phyloP scores from a whole-genome alignment of 2,113 vertebrate species.

The Carassius auratus region DNA sequence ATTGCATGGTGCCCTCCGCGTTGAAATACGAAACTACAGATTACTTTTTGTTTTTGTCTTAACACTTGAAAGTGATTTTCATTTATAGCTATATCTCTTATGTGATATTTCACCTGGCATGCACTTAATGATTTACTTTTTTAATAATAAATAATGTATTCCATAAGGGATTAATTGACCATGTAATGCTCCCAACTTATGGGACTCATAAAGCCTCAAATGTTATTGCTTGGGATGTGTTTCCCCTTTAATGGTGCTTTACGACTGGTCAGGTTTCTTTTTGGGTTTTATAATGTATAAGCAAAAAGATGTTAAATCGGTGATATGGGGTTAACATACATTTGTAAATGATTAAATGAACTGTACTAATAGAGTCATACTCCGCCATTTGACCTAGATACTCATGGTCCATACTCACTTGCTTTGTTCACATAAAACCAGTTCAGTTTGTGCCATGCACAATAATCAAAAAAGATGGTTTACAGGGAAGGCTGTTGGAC shows the following conservation, averaged over 20 bases:
- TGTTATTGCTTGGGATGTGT: conserved; percentile 76
- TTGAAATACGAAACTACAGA: conserved; percentile 18
- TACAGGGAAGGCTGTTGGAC: conserved; percentile 79
- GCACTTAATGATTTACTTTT: conserved; percentile 65
- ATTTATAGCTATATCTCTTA: conserved; percentile 1
- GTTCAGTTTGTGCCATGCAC: conserved; percentile 67
- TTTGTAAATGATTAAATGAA: conserved; percentile 72
- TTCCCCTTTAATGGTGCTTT: conserved; percentile 91
- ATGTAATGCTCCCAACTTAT: conserved; percentile 75
- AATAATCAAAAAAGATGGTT: conserved; percentile 76
- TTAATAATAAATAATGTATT: conserved; percentile 50
- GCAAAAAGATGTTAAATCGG: conserved; percentile 60
- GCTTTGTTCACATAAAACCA: conserved; percentile 70
- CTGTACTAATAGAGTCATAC: conserved; percentile 81
- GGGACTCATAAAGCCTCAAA: conserved; percentile 88
- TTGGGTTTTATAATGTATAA: conserved; percentile 84
- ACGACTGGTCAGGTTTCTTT: conserved; percentile 92
- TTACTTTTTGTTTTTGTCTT: conserved; percentile 38
- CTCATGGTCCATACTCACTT: conserved; percentile 80
- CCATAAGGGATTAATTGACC: conserved; percentile 52
- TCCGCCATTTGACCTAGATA: conserved; percentile 75
- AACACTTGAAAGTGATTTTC: conserved; percentile 37
- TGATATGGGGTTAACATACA: conserved; percentile 55
- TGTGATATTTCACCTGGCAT: conserved; percentile 67
- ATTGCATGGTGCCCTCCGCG: conserved; percentile 52